Evolutionary conservation across 1,140 invertebrate species (phyloP).

Genomic region (Eumeta japonica): DNA sequence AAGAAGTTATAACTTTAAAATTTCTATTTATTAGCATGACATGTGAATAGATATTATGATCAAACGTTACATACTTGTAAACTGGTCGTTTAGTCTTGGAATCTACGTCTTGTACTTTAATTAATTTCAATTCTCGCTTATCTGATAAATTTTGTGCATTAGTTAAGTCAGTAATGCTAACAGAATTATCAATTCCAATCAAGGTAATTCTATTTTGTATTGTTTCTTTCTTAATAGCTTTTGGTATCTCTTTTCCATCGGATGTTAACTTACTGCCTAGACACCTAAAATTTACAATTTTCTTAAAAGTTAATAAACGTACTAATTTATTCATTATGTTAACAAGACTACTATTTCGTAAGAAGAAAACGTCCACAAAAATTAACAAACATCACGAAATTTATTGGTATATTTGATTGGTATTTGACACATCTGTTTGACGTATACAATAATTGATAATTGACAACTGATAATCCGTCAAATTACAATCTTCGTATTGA

Average conservation of each 20-base stretch:
- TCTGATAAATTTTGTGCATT: conserved; percentile 64
- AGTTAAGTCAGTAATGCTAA: conserved; percentile 53
- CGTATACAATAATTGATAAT: too few relatives aligned
- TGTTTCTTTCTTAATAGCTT: conserved; percentile 33
- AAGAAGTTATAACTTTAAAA: conserved; percentile 5
- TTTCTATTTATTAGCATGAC: too few relatives aligned
- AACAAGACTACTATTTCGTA: too few relatives aligned
- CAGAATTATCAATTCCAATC: conserved; percentile 47
- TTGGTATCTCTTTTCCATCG: conserved; percentile 42
- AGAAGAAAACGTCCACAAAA: too few relatives aligned
- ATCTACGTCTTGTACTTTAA: conserved; percentile 64
- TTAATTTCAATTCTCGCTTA: conserved; percentile 63
- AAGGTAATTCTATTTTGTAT: conserved; percentile 52
- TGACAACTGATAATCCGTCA: too few relatives aligned
- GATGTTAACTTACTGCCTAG: conserved; percentile 28
- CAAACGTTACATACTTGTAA: too few relatives aligned
- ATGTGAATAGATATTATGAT: too few relatives aligned
- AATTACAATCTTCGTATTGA: too few relatives aligned
- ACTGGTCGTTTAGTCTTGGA: conserved; percentile 62
- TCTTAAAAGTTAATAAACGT: conserved; percentile 15
- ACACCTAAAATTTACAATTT: conserved; percentile 22
- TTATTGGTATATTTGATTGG: too few relatives aligned
- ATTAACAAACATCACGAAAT: too few relatives aligned
- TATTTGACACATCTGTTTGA: too few relatives aligned
- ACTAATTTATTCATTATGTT: conserved; percentile 33